Base-by-base conservation (phyloP, 23 tunicate species). In the Halocynthia roretzi region DNA sequence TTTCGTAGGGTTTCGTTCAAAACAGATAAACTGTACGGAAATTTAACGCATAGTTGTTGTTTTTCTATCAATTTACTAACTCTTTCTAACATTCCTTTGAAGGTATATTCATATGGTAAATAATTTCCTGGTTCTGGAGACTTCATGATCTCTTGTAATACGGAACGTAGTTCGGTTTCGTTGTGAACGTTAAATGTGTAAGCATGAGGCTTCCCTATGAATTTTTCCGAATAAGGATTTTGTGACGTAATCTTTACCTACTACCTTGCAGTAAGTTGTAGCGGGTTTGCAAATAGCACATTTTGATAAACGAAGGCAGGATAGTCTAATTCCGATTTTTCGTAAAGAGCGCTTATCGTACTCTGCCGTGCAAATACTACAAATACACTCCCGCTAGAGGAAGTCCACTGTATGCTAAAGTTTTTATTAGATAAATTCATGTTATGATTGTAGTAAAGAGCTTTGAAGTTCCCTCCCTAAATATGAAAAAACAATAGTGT, bases 41-140 rank as follows among this genome's bases (percentile, higher is more conserved):
- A 0, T 12, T 57, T 56, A 2, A 10, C 67, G 79, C 79, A 75
- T 9, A 75, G 1, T 8, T 75, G 23, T 51, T 75, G 79, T 11
- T 75, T 56, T 19, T 75, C 79, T 5, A 75, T 5, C 10, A 19
- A 51, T 8, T 21, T 44, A 44, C 50, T 8, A 8, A 75, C 67
- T 75, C 79, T 56, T 75, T 75, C 67, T 2, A 75, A 68, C 79
- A 75, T 75, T 56, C 79, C 79, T 75, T 75, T 50, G 8, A 21
- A 6, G 52, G 52, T 75, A 19, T 53, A 75, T 75, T 75, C 79
- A 18, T 21, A 75, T 22, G 79, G 79, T 19, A 75, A 22, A 55
- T 55, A 57, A 17, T 20, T 20, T 9, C 8, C 19, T 9, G 67
- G 50, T 22, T 57, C 50, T 8, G 10, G 20, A 10, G 9, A 8